These are phyloP conservation scores for Drosophila bunnanda DNA, from an alignment of 2,888 invertebrate genomes.

Conservation along the genomic window DNA sequence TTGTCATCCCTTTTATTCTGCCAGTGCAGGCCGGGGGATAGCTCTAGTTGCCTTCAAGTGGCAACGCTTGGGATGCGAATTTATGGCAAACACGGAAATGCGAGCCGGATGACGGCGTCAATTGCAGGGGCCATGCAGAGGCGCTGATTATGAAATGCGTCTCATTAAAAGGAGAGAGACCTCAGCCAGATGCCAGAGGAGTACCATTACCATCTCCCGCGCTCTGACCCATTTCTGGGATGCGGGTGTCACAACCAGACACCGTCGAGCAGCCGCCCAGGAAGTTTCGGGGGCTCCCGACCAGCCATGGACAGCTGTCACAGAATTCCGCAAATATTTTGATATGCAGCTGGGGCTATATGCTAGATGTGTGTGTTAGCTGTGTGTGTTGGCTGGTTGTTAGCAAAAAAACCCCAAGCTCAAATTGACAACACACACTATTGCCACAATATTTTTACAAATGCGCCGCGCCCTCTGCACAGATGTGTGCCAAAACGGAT, in stretches of 20 bases:
- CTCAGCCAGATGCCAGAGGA: constrained; percentile 23
- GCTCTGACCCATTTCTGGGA: constrained; percentile 36
- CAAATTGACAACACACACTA: constrained; percentile 68
- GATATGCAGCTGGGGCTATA: constrained; percentile 60
- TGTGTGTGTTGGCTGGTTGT: constrained; percentile 23
- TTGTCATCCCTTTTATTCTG: background rate
- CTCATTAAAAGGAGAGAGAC: constrained; percentile 68
- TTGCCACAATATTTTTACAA: constrained; percentile 74
- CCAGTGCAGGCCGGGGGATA: constrained; percentile 3
- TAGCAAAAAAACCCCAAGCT: constrained; percentile 49
- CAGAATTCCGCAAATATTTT: constrained; percentile 70
- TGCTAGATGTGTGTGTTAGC: constrained; percentile 1
- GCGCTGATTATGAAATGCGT: constrained; percentile 74
- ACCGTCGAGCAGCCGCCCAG: constrained; percentile 12
- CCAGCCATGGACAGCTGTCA: constrained; percentile 61
- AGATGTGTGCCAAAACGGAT: constrained; percentile 24
- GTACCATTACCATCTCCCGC: constrained; percentile 14
- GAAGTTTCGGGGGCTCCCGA: constrained; percentile 55
- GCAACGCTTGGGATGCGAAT: constrained; percentile 56
- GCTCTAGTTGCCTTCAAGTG: constrained; percentile 50
- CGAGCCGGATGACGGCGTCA: constrained; percentile 54
- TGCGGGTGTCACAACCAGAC: constrained; percentile 36
- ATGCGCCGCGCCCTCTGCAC: constrained; percentile 32
- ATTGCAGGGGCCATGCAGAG: constrained; percentile 61
- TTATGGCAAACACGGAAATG: constrained; percentile 74